These are phyloP conservation scores for Neoarius graeffei DNA, from an alignment of 2,113 vertebrate genomes.

Conservation along the genomic window DNA sequence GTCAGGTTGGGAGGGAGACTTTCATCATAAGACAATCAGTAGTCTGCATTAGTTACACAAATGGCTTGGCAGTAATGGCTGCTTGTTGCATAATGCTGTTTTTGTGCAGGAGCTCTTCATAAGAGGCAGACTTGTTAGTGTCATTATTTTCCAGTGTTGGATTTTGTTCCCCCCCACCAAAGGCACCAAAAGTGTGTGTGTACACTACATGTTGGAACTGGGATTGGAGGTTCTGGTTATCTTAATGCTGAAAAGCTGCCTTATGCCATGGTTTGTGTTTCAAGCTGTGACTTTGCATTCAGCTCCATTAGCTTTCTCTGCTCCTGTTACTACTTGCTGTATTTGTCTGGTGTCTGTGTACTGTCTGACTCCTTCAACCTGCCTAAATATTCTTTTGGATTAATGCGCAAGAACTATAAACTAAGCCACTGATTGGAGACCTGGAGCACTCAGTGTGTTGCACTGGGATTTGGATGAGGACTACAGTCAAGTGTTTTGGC, in stretches of 20 bases:
- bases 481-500: neutral
- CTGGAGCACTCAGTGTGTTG: neutral
- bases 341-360: neutral
- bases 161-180: neutral
- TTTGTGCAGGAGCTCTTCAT: neutral
- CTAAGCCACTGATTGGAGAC: neutral
- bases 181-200: slow-evolving; percentile 39
- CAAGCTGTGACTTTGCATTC: slow-evolving; percentile 25
- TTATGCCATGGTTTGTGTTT: slow-evolving; percentile 45
- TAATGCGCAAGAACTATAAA: slow-evolving; percentile 23
- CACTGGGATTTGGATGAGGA: neutral
- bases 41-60: neutral
- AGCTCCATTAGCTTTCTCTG: neutral
- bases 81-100: slow-evolving; percentile 12
- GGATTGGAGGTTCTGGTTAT: slow-evolving; percentile 46
- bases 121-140: neutral
- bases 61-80: slow-evolving; percentile 24
- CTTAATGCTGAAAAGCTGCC: slow-evolving; percentile 53
- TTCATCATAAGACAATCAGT: neutral
- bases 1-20: neutral
- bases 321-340: neutral
- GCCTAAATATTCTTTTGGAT: neutral
- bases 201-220: slow-evolving; percentile 56
- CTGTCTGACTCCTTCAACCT: neutral
- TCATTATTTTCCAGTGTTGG: neutral